phyloP scores from a whole-genome alignment of 2,113 vertebrate genomes.

The Vulpes lagopus region DNA sequence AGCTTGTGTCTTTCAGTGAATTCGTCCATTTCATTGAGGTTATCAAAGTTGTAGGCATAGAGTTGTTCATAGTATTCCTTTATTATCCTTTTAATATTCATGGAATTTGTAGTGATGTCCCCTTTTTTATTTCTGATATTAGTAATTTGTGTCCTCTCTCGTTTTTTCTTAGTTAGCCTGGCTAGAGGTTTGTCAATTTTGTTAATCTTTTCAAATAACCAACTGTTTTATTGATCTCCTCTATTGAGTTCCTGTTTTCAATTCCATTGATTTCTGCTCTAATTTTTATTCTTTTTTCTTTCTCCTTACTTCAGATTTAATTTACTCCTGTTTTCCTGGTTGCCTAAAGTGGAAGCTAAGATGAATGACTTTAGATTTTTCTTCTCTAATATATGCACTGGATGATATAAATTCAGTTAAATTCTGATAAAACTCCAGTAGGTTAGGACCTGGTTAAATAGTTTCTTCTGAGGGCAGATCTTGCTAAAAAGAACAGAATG shows the following conservation, averaged over 20 bases:
- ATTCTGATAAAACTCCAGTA: background rate
- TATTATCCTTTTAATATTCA: background rate
- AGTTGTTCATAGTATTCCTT: background rate
- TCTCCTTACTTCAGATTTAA: background rate
- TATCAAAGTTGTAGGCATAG: background rate
- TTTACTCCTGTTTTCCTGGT: background rate
- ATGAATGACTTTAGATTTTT: background rate
- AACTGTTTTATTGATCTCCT: background rate
- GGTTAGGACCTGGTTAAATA: background rate
- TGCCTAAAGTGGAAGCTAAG: background rate
- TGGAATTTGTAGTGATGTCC: background rate
- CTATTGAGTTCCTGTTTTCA: background rate
- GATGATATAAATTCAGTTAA: background rate
- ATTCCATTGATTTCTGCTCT: background rate
- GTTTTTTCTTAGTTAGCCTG: background rate
- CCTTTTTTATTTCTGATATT: background rate
- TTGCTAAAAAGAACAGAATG: background rate
- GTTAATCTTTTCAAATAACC: background rate
- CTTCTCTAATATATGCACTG: background rate
- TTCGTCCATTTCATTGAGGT: background rate
- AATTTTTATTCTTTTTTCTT: background rate
- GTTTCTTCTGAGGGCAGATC: background rate
- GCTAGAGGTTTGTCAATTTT: background rate
- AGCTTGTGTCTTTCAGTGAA: background rate
- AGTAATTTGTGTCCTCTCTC: background rate